Evolutionary conservation across 2,113 vertebrate species (phyloP).

Genomic region (Thamnaconus septentrionalis): DNA sequence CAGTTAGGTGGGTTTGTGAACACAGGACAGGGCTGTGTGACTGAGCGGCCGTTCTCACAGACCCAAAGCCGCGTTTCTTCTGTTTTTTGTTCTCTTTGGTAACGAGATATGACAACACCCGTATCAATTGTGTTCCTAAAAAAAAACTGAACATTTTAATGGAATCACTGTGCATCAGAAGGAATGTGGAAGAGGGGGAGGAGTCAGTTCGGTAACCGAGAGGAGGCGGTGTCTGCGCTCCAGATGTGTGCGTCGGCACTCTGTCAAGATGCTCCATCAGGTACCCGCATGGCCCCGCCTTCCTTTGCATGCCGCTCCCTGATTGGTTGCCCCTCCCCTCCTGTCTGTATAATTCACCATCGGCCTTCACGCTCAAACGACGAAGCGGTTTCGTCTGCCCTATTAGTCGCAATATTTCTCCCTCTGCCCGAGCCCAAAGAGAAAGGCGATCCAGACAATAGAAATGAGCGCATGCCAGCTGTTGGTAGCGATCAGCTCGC

Average conservation of each 20-base stretch:
- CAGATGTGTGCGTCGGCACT: conserved; percentile 59
- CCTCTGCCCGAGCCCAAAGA: conserved; percentile 15
- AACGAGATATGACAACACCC: conserved; percentile 21
- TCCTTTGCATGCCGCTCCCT: conserved; percentile 9
- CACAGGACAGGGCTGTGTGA: too few species aligned
- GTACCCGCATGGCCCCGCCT: conserved; percentile 25
- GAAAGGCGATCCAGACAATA: conserved; percentile 65
- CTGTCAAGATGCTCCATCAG: conserved; percentile 64
- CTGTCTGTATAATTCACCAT: neutral
- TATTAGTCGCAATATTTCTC: neutral
- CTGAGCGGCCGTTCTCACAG: too few species aligned
- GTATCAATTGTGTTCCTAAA: conserved; percentile 39
- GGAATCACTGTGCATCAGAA: conserved; percentile 19
- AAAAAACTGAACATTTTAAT: conserved; percentile 25
- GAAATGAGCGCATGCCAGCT: conserved; percentile 69
- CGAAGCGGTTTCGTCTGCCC: neutral
- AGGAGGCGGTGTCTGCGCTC: conserved; percentile 50
- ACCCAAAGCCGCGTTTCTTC: too few species aligned
- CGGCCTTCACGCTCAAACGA: too few species aligned
- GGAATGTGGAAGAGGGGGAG: conserved; percentile 24
- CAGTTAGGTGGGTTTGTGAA: too few species aligned
- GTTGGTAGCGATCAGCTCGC: conserved; percentile 73
- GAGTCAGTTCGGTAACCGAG: conserved; percentile 5
- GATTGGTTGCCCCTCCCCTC: conserved; percentile 3
- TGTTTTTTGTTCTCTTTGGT: neutral